These are phyloP conservation scores for Campopleginae sp. DNA, from an alignment of 2,888 invertebrate genomes.

Conservation along the genomic window DNA sequence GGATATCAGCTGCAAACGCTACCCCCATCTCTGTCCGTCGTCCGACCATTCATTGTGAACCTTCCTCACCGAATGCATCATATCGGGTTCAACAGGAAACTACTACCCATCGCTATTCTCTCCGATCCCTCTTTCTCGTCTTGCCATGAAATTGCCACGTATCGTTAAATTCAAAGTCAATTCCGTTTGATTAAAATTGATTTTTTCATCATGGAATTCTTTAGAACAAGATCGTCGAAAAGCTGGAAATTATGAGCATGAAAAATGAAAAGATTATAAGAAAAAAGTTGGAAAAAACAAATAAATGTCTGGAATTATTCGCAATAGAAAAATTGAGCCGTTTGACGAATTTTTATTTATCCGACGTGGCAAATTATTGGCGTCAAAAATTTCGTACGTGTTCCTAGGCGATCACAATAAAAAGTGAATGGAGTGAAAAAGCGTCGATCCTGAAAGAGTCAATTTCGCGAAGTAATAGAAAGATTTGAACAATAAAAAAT, in stretches of 20 bases:
- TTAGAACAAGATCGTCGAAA: no score
- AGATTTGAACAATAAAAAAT: background rate
- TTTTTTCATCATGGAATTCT: background rate
- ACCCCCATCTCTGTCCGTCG: background rate
- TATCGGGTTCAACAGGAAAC: conserved; percentile 51
- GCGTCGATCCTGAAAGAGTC: background rate
- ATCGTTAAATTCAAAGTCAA: background rate
- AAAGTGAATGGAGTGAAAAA: background rate
- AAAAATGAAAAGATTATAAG: no score
- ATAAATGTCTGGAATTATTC: background rate
- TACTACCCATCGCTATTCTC: conserved; percentile 31
- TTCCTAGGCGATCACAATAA: background rate
- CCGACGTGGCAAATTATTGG: no score
- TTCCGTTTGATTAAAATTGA: background rate
- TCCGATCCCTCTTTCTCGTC: background rate
- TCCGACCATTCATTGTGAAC: conserved; percentile 45
- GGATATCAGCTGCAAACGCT: conserved; percentile 48
- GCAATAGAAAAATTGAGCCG: background rate
- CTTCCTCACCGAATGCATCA: conserved; percentile 45
- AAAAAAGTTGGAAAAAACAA: background rate
- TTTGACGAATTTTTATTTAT: background rate
- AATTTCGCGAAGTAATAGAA: background rate
- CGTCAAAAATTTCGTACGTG: background rate
- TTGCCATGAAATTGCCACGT: background rate
- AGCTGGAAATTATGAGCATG: no score